Base-by-base conservation (phyloP, 2,888 invertebrate species). In the Ennomos quercinarius region DNA sequence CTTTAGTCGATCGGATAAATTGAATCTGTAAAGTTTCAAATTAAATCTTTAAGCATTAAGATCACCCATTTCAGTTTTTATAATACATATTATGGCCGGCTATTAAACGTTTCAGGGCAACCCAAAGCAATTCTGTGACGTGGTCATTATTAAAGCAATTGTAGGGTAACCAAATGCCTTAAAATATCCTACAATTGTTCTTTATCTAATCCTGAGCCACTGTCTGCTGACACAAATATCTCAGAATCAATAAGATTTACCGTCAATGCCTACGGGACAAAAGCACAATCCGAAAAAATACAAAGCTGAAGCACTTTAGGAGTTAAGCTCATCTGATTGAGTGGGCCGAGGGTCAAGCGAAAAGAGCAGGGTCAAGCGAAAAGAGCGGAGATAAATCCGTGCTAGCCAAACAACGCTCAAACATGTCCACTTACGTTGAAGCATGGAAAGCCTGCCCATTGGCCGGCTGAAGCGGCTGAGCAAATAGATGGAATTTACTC, bases 391-490 rank as follows among this genome's bases (percentile, higher is more conserved):
- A 90, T 87, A 62, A 90, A 91, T 90, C 91, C 86, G 85, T 83
- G 73, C 84, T 88, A 87, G 80, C 89, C 91, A 91, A 91, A 91
- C 84, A 90, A 78, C 86, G 88, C 90, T 90, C 81, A 86, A 89
- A 87, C 79, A 80, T 84, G 91, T 87, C 88, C 90, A 89, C 91
- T 91, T 90, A 87, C 75, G 78, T 76, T 76, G 73, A 77, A 80
- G 84, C 72, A 82, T 57, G 50, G 81, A 86, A 86, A 85, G 81
- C 73, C 79, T 69, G 71, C 70, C 70, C 74, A 76, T 72, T 75
- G 74, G 74, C 66, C 71, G 50, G 70, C 59, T 48, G 61, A 71
- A 76, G 76, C 70, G 77, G 76, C 74, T 73, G 79, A 81, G 83
- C 85, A 89, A 89, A 89, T 87, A 89, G 78, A 83, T 80, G 80